Evolutionary conservation across 2,888 invertebrate species (phyloP), one percentile per base, ranked within the genome.

Genomic region (Sinohyriopsis cumingii): DNA sequence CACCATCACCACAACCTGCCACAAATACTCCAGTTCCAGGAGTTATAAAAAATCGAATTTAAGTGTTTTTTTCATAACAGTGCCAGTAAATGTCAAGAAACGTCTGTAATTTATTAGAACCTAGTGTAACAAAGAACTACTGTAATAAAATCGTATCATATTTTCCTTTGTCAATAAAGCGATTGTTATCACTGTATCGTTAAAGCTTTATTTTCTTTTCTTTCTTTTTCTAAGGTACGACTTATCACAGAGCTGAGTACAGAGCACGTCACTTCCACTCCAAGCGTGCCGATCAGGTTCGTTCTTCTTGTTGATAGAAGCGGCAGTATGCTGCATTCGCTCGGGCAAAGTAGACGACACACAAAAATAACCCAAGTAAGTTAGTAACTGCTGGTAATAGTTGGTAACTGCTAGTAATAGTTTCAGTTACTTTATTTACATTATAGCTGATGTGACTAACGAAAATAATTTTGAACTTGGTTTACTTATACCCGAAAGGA

Each of bases 291-390:
- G 19, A 77, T 84, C 24, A 77, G 87, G 33, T 79, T 87, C 63
- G 81, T 87, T 28, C 79, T 84, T 62, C 76, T 87, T 24, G 78
- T 88, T n/a, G 88, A 88, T 76, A 80, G 79, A 76, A 88, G 87
- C 74, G 86, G 86, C 64, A 86, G 86, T 71, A 88, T 88, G 87
- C 76, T 84, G 12, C 79, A 81, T 59, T 81, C 81, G 65, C 70
- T 77, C 12, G 84, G 81, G 7, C 61, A 66, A 22, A 75, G 78
- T 60, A 71, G 76, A 55, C 59, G 71, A 63, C 75, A 78, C 25
- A 78, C 84, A 18, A 87, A 87, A 68, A 72, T 87, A 25, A 79
- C 79, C 15, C 80, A 74, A 71, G 77, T 15, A 24, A 19, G 24
- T 24, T 60, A 25, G 45, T 45, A 15, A 15, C 3, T 24, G 19